phyloP scores from a whole-genome alignment of 2,113 vertebrate species.

The Rhynchomys soricoides region DNA sequence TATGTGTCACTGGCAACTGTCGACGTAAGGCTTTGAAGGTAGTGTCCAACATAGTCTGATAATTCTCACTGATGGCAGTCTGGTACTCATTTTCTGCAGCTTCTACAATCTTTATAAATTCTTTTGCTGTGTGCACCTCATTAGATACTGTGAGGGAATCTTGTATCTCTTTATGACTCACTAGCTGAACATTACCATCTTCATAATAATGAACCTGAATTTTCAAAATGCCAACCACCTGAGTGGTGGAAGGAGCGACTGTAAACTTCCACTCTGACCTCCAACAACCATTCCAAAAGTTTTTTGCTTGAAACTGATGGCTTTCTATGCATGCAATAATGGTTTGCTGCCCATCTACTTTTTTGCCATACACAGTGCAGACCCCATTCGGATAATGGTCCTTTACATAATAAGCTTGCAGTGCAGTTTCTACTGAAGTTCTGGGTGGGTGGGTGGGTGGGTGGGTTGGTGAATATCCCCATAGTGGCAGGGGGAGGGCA shows the following conservation, averaged over 20 bases:
- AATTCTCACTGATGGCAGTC: slow-evolving; percentile 98
- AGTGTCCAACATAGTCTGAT: slow-evolving; percentile 99
- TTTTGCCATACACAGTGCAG: slow-evolving; percentile 98
- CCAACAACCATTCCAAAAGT: too few species aligned
- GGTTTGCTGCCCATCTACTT: slow-evolving; percentile 96
- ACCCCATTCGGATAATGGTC: too few species aligned
- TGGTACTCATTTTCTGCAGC: slow-evolving; percentile 97
- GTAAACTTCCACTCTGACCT: too few species aligned
- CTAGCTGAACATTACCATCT: slow-evolving; percentile 98
- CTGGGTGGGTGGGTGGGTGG: too few species aligned
- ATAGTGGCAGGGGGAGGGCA: too few species aligned
- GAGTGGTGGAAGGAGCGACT: too few species aligned
- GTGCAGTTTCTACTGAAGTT: too few species aligned
- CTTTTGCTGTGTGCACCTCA: slow-evolving; percentile 94
- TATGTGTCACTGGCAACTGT: slow-evolving; percentile 98
- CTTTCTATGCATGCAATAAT: slow-evolving; percentile 98
- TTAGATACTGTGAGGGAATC: slow-evolving; percentile 94
- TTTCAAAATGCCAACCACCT: too few species aligned
- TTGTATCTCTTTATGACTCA: slow-evolving; percentile 98
- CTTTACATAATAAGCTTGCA: too few species aligned
- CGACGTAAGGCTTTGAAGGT: slow-evolving; percentile 99
- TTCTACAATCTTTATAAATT: slow-evolving; percentile 96
- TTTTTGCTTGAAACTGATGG: slow-evolving; percentile 99
- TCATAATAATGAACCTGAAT: slow-evolving; percentile 99
- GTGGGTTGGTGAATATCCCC: too few species aligned